Evolutionary conservation across 2,888 invertebrate genomes (phyloP), one percentile per base, ranked within the genome.

Genomic region (Druceiella hillmani): DNA sequence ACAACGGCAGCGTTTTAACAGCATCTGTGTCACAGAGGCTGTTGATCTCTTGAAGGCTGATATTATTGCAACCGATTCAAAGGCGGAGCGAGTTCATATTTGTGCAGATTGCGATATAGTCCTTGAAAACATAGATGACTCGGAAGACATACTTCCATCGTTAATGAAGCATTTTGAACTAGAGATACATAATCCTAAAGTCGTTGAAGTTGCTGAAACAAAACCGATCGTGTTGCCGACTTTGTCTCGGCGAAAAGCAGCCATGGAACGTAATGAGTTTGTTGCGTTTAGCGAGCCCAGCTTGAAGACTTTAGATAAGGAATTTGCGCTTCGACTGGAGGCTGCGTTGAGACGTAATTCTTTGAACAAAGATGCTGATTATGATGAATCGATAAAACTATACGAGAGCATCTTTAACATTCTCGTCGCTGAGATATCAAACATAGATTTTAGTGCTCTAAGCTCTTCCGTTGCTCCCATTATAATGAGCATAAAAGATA

Each of bases 401-500:
- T 69, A 68, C 38, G 62, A 66, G 27, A 55, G 55, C 2, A 51
- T 58, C 0, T 65, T 57, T 40, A 64, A 65, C 10, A 65, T 62
- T 17, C 49, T 70, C 1, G 62, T 58, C 20, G 52, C 53, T n/a
- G 64, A 66, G 12, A 57, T 66, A 1, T 43, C 54, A 0, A 29
- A 35, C 10, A 57, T 65, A 0, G 70, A 70, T 33, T 70, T 70
- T 44, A 57, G 64, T 0, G 48, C 58, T 0, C 62, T 64, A 36
- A 63, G 66, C 0, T 61, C 64, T 36, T 61, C 69, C 0, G 70
- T 70, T 0, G 70, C 70, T 4, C 70, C 70, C 0, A 69, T 70
- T 1, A 69, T 70, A 2, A 69, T 70, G 70, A 69, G 69, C 37
- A 70, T 70, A 17, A 65, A 68, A 16, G 70, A 70, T 41, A 70